phyloP scores from a whole-genome alignment of 1,140 invertebrate species.

The Drosophila lini region DNA sequence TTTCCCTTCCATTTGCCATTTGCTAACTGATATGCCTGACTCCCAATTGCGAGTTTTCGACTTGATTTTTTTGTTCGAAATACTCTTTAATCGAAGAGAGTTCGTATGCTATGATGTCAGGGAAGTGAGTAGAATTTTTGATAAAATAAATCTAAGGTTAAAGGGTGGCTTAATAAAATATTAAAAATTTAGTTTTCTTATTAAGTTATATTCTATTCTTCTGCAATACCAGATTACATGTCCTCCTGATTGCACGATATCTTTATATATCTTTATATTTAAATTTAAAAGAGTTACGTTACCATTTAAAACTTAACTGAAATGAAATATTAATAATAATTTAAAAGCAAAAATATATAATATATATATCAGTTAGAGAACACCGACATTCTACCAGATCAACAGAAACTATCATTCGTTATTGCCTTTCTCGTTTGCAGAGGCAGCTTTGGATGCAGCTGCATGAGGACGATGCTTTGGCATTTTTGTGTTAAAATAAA shows the following conservation, averaged over 20 bases:
- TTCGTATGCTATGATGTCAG: neutral
- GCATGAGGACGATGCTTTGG: conserved; percentile 62
- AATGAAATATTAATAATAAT: neutral
- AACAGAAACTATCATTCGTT: neutral
- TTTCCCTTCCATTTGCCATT: conserved; percentile 34
- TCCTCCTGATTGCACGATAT: too few species aligned
- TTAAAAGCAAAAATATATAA: neutral
- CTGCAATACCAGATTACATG: too few species aligned
- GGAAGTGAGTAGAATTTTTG: too few species aligned
- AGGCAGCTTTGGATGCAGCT: conserved; percentile 53
- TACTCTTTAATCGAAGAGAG: neutral
- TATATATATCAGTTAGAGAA: conserved; percentile 3
- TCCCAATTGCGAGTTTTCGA: conserved; percentile 72
- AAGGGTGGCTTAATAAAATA: neutral
- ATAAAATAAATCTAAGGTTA: neutral
- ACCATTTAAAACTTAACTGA: too few species aligned
- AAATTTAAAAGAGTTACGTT: too few species aligned
- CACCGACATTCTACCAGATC: neutral
- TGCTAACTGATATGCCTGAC: conserved; percentile 74
- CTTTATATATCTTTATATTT: too few species aligned
- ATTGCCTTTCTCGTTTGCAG: conserved; percentile 34
- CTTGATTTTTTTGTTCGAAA: conserved; percentile 54
- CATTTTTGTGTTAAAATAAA: conserved; percentile 82
- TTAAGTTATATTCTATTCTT: neutral
- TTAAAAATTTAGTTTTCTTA: neutral